phyloP scores from a whole-genome alignment of 1,140 invertebrate species.

The Caerostris extrusa region DNA sequence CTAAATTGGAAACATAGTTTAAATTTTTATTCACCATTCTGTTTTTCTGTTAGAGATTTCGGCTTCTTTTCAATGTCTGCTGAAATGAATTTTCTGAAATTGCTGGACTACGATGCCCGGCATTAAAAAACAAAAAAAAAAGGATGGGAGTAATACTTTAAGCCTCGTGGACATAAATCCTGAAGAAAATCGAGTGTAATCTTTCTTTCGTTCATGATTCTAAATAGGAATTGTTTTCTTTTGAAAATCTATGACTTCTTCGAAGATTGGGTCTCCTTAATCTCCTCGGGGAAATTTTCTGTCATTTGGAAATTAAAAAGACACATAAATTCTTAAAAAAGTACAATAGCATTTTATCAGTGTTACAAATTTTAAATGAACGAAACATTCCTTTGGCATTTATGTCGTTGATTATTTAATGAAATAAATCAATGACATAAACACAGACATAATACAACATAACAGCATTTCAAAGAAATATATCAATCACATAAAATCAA shows the following conservation, averaged over 20 bases:
- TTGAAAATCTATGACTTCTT: no score
- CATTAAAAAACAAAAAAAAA: no score
- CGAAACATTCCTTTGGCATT: no score
- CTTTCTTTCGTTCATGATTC: constrained; percentile 1
- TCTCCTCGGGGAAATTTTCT: neutral
- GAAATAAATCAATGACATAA: no score
- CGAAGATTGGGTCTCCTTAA: no score
- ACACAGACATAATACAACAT: no score
- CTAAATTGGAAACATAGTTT: constrained; percentile 47
- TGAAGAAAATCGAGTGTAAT: constrained; percentile 2
- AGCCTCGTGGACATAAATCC: constrained; percentile 2
- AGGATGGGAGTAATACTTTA: neutral
- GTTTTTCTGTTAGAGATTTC: neutral
- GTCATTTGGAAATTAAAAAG: constrained; percentile 18
- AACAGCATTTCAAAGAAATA: no score
- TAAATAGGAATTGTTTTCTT: constrained; percentile 34
- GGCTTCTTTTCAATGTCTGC: neutral
- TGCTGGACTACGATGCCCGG: neutral
- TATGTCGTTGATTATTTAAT: no score
- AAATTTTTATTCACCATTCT: constrained; percentile 2
- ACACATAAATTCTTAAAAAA: neutral
- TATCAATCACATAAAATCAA: no score
- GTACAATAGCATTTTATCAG: no score
- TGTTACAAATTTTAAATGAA: no score
- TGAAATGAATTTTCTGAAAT: constrained; percentile 17